Evolutionary conservation across 2,113 vertebrate species (phyloP).

Genomic region (Saguinus midas): DNA sequence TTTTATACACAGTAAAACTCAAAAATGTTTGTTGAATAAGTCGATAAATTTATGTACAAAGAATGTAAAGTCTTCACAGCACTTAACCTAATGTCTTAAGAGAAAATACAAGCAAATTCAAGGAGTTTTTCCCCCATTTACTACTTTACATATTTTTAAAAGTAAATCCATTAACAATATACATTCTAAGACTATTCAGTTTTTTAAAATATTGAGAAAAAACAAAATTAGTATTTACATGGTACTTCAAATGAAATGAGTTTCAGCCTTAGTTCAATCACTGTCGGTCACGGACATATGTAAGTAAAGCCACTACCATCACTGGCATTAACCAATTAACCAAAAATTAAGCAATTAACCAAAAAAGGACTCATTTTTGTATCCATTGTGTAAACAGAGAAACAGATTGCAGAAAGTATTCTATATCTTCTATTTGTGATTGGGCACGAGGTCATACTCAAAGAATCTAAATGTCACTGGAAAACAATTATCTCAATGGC

Average conservation of each 20-base stretch:
- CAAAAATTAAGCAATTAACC: too few species aligned
- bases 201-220: slow-evolving; percentile 34
- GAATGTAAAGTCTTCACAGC: background rate
- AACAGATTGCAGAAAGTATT: background rate
- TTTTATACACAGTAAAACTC: background rate
- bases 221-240: background rate
- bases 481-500: background rate
- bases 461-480: background rate
- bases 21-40: background rate
- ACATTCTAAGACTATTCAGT: background rate
- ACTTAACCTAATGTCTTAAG: background rate
- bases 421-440: background rate
- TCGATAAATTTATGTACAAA: background rate
- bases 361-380: background rate
- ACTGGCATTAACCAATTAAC: background rate
- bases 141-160: background rate
- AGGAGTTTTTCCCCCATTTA: background rate
- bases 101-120: background rate
- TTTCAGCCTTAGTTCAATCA: background rate
- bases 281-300: background rate
- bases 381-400: background rate
- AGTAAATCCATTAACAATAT: slow-evolving; percentile 15
- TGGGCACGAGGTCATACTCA: background rate
- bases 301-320: background rate
- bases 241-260: slow-evolving; percentile 16